Conservation (phyloP, 2,888 invertebrate species). For the Calameuta idolon region DNA sequence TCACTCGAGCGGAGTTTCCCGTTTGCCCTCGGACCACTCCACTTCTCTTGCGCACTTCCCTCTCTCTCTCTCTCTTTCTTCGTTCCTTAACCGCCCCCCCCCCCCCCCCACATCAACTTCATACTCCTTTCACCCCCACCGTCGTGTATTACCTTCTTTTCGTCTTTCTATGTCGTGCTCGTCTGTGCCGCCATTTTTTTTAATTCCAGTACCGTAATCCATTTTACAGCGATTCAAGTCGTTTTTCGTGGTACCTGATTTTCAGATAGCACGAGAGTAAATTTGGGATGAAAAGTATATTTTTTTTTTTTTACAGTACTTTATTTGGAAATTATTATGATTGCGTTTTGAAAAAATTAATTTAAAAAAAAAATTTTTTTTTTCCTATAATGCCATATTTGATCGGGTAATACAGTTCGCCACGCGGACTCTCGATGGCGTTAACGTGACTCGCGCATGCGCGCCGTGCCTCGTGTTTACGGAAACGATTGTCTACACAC, state of each 20-base stretch:
- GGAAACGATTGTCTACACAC: slow-evolving; percentile 31
- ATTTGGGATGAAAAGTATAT: neutral
- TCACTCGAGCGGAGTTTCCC: slow-evolving; percentile 59
- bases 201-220: neutral
- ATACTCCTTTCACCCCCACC: neutral
- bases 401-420: neutral
- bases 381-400: too few relatives aligned
- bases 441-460: neutral
- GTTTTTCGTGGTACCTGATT: neutral
- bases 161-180: neutral
- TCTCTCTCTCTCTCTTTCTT: slow-evolving; percentile 5
- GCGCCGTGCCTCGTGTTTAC: slow-evolving; percentile 30
- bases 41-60: slow-evolving; percentile 16
- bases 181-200: neutral
- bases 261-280: neutral
- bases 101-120: neutral
- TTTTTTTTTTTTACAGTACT: neutral
- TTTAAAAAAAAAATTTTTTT: neutral
- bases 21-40: slow-evolving; percentile 42
- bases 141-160: neutral
- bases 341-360: neutral
- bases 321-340: neutral
- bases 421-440: neutral
- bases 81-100: neutral
- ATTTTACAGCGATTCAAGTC: neutral